These are phyloP conservation scores for Teleogryllus occipitalis DNA, from an alignment of 1,140 invertebrate genomes.

Conservation along the genomic window DNA sequence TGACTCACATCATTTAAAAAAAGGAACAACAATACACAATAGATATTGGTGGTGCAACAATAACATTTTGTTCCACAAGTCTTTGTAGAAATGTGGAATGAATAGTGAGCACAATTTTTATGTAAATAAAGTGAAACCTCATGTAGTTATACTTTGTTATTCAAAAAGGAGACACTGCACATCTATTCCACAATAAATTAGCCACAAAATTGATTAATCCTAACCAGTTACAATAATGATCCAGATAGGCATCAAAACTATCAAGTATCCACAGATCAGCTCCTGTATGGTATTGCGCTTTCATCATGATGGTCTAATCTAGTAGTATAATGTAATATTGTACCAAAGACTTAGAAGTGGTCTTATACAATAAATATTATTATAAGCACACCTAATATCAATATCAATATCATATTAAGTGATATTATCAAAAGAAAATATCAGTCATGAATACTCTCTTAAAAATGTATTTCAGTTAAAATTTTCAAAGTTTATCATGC, in stretches of 20 bases:
- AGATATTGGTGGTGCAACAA: background rate
- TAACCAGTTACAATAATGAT: background rate
- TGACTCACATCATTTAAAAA: background rate
- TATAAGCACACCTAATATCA: constrained; percentile 1
- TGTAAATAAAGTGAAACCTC: background rate
- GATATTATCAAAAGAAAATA: constrained; percentile 6
- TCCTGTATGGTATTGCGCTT: background rate
- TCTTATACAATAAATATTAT: background rate
- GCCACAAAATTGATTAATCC: background rate
- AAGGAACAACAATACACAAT: background rate
- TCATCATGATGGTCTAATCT: background rate
- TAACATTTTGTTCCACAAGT: background rate
- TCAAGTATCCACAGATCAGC: background rate
- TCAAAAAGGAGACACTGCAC: background rate
- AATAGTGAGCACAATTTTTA: background rate
- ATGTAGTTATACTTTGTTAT: background rate
- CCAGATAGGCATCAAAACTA: background rate
- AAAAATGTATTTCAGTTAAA: background rate
- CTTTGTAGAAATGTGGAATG: background rate
- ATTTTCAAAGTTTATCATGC: background rate
- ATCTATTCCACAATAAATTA: background rate
- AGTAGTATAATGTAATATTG: background rate
- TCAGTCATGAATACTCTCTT: constrained; percentile 1
- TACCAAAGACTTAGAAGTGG: background rate
- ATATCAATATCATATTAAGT: background rate